These are phyloP conservation scores for Monochamus saltuarius DNA, from an alignment of 1,140 invertebrate genomes.

Conservation along the genomic window DNA sequence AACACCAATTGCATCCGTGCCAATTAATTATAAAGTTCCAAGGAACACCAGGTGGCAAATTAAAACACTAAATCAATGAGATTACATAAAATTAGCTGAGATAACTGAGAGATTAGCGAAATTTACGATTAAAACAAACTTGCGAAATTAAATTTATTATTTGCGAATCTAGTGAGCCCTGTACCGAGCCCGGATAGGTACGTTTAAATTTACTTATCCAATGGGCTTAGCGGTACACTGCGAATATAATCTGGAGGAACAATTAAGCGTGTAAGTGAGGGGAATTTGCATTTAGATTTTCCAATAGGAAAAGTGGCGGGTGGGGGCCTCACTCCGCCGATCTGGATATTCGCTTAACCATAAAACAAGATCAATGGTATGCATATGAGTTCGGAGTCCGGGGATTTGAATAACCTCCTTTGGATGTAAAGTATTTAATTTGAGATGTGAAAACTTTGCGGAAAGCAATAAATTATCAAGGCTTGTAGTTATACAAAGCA, in stretches of 20 bases:
- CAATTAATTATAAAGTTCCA: conserved; percentile 8
- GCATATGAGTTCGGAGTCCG: conserved; percentile 36
- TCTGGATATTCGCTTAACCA: conserved; percentile 17
- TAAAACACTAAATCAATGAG: conserved; percentile 19
- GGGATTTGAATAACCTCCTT: conserved; percentile 30
- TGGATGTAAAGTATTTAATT: conserved; percentile 1
- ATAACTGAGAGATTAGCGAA: conserved; percentile 11
- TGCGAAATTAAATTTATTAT: too few relatives aligned
- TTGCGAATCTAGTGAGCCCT: too few relatives aligned
- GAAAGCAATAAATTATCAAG: conserved; percentile 1
- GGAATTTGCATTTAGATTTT: conserved; percentile 19
- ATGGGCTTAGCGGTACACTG: too few relatives aligned
- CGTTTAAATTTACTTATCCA: conserved; percentile 4
- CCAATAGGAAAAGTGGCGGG: conserved; percentile 13
- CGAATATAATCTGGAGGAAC: not conserved
- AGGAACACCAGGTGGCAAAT: conserved; percentile 14
- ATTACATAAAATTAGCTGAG: conserved; percentile 11
- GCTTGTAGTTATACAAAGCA: conserved; percentile 7
- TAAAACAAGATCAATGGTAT: conserved; percentile 38
- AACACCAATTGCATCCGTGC: too few relatives aligned
- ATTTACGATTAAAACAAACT: conserved; percentile 3
- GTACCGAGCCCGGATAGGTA: conserved; percentile 5
- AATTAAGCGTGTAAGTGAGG: conserved; percentile 15
- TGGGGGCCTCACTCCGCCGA: conserved; percentile 7
- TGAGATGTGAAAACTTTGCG: not conserved